phyloP scores from a whole-genome alignment of 2,113 vertebrate species.

The Perca schrenkii region DNA sequence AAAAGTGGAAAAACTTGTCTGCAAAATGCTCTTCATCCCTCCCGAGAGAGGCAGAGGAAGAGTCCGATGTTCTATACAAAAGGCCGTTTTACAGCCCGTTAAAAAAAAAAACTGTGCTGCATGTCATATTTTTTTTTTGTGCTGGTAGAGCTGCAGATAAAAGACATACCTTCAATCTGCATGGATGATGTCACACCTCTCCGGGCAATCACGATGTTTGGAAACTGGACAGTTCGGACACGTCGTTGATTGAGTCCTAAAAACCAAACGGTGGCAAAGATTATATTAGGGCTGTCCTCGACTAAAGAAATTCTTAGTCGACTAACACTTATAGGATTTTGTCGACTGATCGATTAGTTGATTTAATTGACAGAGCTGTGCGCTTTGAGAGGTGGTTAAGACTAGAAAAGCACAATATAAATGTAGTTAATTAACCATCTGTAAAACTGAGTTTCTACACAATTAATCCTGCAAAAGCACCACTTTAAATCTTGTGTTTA shows the following conservation, averaged over 20 bases:
- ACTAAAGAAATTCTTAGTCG: too few species aligned
- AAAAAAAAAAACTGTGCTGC: background rate
- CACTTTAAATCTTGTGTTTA: too few species aligned
- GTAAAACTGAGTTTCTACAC: too few species aligned
- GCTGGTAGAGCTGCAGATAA: background rate
- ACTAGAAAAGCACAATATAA: too few species aligned
- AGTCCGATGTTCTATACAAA: background rate
- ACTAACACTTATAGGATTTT: too few species aligned
- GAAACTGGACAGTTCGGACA: background rate
- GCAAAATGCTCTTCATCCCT: slow-evolving; percentile 43
- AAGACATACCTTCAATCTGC: background rate
- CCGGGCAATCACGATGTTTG: background rate
- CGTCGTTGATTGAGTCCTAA: background rate
- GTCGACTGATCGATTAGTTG: too few species aligned
- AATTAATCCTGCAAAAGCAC: too few species aligned
- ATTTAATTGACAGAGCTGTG: too few species aligned
- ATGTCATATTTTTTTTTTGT: background rate
- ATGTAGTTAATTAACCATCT: too few species aligned
- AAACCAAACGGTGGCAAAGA: background rate
- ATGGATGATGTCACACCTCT: background rate
- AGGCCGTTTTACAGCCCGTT: slow-evolving; percentile 19
- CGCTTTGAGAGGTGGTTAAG: too few species aligned
- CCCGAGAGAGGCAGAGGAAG: slow-evolving; percentile 2
- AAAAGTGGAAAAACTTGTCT: slow-evolving; percentile 69
- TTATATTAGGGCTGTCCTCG: too few species aligned